Evolutionary conservation across 2,113 vertebrate genomes (phyloP), one percentile per base, ranked within the genome.

Genomic region (Diadophis punctatus): DNA sequence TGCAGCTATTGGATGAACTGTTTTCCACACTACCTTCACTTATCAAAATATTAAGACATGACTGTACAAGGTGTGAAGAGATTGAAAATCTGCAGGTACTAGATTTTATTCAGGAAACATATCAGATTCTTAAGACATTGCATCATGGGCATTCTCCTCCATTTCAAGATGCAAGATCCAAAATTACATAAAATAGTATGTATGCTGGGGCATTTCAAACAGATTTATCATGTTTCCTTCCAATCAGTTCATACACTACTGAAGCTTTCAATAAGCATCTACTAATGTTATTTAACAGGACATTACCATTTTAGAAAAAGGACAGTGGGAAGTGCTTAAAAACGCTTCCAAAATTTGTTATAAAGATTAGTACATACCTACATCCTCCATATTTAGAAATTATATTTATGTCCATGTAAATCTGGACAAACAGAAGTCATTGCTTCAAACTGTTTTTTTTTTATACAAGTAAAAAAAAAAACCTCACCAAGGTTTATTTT

Each of bases 401-500:
- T 9, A 89, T 27, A 85, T 53, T 16, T 55, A 22, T 22, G 52
- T 84, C 68, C 68, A 56, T n/a, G 27, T 8, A 92, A 80, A 80
- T 43, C 34, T 80, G 74, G 74, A 43, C 34, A 43, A 43, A 43
- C 34, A 80, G 74, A 9, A 43, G 34, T 43, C 68, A 39, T 18
- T 39, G 68, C n/a, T 80, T 92, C 92, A 88, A 85, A 93, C 94
- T 80, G 89, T 89, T 97, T 86, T 97, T 86, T 97, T 93, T 94
- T 91, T 11, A 88, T 92, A 96, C 93, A 95, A 95, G 94, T 96
- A 94, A 93, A 94, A 46, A 93, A 95, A 93, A 94, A 94, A 94
- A 86, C 14, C 3, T 0, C 23, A 9, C 2, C 92, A 90, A 94
- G 87, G 92, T 94, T 93, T 95, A 63, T 93, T 92, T 87, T n/a